Evolutionary conservation across 2,113 vertebrate species (phyloP).

Genomic region (Oncorhynchus mykiss): DNA sequence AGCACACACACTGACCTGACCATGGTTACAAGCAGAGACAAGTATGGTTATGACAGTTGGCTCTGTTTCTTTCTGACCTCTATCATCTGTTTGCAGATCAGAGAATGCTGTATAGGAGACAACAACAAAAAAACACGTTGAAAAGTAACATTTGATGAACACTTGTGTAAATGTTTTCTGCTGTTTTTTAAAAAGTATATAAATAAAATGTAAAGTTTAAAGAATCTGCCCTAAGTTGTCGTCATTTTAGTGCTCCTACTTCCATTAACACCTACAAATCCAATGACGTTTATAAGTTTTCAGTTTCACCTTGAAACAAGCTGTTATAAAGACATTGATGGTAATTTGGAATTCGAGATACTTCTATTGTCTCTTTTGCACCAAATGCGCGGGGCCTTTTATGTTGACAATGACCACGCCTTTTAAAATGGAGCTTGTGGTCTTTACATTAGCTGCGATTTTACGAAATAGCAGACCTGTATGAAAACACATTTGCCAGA

Average conservation of each 20-base stretch:
- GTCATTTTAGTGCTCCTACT: slow-evolving; percentile 58
- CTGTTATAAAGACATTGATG: not conserved
- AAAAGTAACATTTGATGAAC: slow-evolving; percentile 48
- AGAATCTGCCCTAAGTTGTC: slow-evolving; percentile 63
- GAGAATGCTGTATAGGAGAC: slow-evolving; percentile 78
- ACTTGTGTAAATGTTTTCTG: slow-evolving; percentile 76
- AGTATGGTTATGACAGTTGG: slow-evolving; percentile 51
- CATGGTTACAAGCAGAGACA: slow-evolving; percentile 72
- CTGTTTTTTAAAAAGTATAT: slow-evolving; percentile 75
- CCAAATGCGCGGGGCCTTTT: not conserved
- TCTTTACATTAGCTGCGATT: not conserved
- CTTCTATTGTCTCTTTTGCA: not conserved
- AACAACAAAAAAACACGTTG: not conserved
- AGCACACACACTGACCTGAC: slow-evolving; percentile 79
- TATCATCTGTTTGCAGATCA: slow-evolving; percentile 99
- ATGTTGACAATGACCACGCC: not conserved
- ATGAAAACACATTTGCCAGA: not conserved
- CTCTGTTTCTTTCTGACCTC: slow-evolving; percentile 60
- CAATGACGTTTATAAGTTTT: not conserved
- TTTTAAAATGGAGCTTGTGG: slow-evolving; percentile 3
- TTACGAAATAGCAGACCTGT: not conserved
- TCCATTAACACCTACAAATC: slow-evolving; percentile 5
- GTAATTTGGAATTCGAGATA: not conserved
- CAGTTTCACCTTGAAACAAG: not conserved
- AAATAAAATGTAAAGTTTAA: slow-evolving; percentile 77